Conservation (phyloP, 2,113 vertebrate species). For the Empidonax alnorum region DNA sequence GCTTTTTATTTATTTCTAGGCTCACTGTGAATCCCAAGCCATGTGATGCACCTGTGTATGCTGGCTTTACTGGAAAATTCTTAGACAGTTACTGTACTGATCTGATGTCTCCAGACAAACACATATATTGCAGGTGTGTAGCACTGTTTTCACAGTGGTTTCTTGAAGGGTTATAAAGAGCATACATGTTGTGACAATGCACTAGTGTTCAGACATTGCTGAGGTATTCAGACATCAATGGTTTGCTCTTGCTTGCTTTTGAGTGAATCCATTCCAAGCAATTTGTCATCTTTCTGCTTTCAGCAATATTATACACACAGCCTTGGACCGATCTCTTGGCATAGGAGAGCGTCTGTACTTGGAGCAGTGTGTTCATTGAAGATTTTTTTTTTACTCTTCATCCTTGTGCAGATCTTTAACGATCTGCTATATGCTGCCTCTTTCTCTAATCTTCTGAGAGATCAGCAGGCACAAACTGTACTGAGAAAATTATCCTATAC, state of each 20-base stretch:
- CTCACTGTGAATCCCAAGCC: background rate
- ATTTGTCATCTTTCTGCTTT: constrained; percentile 64
- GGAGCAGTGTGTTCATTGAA: constrained; percentile 19
- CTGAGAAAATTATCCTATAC: constrained; percentile 68
- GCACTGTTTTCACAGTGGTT: background rate
- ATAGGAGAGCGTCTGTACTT: constrained; percentile 44
- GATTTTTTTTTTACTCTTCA: constrained; percentile 51
- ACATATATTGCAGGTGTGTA: background rate
- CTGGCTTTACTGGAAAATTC: constrained; percentile 5
- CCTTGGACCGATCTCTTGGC: constrained; percentile 34
- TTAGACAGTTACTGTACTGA: background rate
- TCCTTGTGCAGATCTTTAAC: constrained; percentile 63
- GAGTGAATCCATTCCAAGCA: constrained; percentile 49
- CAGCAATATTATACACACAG: constrained; percentile 63
- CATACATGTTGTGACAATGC: background rate
- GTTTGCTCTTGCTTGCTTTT: constrained; percentile 35
- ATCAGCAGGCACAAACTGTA: constrained; percentile 71
- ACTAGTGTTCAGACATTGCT: background rate
- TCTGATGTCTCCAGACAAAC: background rate
- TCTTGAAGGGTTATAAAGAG: background rate
- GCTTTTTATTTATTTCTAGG: constrained; percentile 19
- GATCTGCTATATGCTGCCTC: constrained; percentile 30
- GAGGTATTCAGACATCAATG: background rate
- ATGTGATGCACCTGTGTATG: background rate
- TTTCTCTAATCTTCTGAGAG: constrained; percentile 74